Conservation (phyloP, 2,888 invertebrate genomes). For the Ernsta delagoae region DNA sequence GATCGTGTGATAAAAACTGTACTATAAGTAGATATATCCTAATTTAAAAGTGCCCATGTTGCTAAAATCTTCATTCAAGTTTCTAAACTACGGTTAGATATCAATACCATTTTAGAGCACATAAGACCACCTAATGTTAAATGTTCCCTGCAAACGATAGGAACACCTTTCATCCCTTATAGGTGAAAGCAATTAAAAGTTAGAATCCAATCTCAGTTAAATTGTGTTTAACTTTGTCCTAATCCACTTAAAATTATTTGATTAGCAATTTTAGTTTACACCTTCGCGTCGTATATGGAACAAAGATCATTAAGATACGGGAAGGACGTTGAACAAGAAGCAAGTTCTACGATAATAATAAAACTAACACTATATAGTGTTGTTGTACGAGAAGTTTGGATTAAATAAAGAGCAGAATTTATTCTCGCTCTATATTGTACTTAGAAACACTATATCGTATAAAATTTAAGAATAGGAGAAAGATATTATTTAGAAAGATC, state of each 20-base stretch:
- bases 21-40: neutral
- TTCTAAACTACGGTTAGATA: too few species aligned
- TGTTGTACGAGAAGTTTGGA: constrained; percentile 26
- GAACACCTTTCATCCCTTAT: too few species aligned
- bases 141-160: too few species aligned
- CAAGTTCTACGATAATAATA: constrained; percentile 49
- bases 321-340: constrained; percentile 52
- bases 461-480: too few species aligned
- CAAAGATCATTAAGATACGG: constrained; percentile 49
- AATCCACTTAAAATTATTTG: neutral
- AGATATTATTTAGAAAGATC: too few species aligned
- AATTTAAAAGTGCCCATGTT: neutral
- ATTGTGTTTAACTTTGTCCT: neutral
- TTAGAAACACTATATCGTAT: too few species aligned
- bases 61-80: too few species aligned
- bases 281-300: constrained; percentile 33
- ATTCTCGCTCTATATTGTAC: constrained; percentile 5
- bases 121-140: too few species aligned
- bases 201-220: too few species aligned
- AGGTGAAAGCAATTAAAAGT: too few species aligned
- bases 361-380: constrained; percentile 51
- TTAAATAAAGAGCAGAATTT: constrained; percentile 35
- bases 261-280: constrained; percentile 20
- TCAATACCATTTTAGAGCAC: too few species aligned
- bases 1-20: neutral